These are phyloP conservation scores for Tridacna gigas DNA, from an alignment of 2,888 invertebrate species.

Conservation along the genomic window DNA sequence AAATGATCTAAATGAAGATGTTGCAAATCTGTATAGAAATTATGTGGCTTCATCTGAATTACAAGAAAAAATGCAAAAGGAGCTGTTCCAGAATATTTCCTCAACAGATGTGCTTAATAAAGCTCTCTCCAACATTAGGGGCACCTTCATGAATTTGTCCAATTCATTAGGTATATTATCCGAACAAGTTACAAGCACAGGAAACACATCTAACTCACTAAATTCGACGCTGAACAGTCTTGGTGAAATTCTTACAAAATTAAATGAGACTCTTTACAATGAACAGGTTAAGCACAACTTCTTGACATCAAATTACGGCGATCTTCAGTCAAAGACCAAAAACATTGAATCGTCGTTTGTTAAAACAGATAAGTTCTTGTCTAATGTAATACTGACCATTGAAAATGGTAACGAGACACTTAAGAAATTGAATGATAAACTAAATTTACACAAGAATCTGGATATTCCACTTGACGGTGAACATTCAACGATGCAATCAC, in stretches of 20 bases:
- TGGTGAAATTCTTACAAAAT: constrained; percentile 2
- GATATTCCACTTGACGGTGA: neutral
- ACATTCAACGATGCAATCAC: neutral
- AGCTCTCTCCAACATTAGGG: constrained; percentile 32
- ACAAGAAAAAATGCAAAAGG: constrained; percentile 45
- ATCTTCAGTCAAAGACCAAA: constrained; percentile 31
- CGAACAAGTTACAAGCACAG: neutral
- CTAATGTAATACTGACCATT: neutral
- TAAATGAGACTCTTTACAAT: constrained; percentile 45
- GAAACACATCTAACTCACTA: neutral
- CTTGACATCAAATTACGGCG: constrained; percentile 41
- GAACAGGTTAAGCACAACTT: constrained; percentile 53
- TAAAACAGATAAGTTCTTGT: constrained; percentile 22
- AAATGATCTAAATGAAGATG: neutral
- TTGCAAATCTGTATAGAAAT: neutral
- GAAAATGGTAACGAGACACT: neutral
- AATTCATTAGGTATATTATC: constrained; percentile 21
- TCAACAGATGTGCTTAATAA: constrained; percentile 34
- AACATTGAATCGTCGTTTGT: constrained; percentile 20
- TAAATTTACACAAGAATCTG: neutral
- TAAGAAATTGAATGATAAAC: neutral
- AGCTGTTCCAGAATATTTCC: constrained; percentile 31
- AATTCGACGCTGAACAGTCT: constrained; percentile 35
- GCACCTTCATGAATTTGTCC: constrained; percentile 14
- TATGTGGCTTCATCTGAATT: neutral